Conservation (phyloP, 2,888 invertebrate species). For the Diabrotica balteata region DNA sequence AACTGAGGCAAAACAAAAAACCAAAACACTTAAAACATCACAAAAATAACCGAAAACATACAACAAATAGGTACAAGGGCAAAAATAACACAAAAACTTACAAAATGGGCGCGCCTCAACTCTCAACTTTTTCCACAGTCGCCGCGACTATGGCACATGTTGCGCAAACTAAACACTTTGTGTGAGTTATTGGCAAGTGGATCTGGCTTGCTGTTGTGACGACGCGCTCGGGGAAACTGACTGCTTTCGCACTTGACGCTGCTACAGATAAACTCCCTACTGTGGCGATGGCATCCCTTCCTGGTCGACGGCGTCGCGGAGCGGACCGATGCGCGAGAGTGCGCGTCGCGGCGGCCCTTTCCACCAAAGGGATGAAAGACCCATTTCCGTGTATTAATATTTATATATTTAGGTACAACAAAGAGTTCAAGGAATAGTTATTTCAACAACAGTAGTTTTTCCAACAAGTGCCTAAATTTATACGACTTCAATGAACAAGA, state of each 20-base stretch:
- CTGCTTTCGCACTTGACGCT: slow-evolving; percentile 18
- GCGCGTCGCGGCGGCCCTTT: slow-evolving; percentile 14
- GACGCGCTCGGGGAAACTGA: slow-evolving; percentile 32
- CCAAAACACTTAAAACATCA: not conserved
- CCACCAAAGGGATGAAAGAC: no score
- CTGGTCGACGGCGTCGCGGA: slow-evolving; percentile 25
- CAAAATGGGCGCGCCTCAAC: slow-evolving; percentile 24
- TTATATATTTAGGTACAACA: no score
- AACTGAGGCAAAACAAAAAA: not conserved
- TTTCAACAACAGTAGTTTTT: no score
- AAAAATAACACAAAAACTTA: slow-evolving; percentile 17
- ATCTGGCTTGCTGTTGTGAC: slow-evolving; percentile 13
- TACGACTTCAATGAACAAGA: no score
- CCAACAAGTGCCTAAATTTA: no score
- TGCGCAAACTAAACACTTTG: slow-evolving; percentile 28
- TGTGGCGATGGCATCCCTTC: slow-evolving; percentile 29
- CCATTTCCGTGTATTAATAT: no score
- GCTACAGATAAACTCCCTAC: slow-evolving; percentile 36
- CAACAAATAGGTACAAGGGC: not conserved
- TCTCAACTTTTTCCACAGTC: slow-evolving; percentile 19
- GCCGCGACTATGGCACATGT: slow-evolving; percentile 23
- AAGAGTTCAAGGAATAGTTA: no score
- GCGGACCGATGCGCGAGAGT: slow-evolving; percentile 21
- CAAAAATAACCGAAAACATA: slow-evolving; percentile 2
- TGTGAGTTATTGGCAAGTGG: slow-evolving; percentile 12